phyloP scores from a whole-genome alignment of 2,888 invertebrate genomes.

The Tenthredo distinguenda region DNA sequence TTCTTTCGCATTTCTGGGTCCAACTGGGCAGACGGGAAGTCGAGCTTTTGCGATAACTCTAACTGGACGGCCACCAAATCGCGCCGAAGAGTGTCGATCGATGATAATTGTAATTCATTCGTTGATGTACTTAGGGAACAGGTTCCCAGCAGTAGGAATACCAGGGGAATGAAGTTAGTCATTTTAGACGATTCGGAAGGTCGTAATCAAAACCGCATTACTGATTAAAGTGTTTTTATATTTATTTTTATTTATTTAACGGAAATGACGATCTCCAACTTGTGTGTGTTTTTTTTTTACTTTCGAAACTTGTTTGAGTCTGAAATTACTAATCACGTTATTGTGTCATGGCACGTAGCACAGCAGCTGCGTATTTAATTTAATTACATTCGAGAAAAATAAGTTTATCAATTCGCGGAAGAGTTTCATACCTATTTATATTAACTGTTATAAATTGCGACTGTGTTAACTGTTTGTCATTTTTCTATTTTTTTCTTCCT shows the following conservation, averaged over 20 bases:
- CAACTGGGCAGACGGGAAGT: constrained; percentile 74
- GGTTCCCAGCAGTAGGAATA: not conserved
- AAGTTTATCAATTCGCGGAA: not conserved
- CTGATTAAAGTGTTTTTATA: not conserved
- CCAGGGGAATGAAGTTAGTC: not conserved
- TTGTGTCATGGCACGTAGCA: not conserved
- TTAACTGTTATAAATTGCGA: not conserved
- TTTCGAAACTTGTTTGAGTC: not conserved
- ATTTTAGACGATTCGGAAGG: not conserved
- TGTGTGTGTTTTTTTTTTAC: not conserved
- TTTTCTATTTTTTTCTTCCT: not conserved
- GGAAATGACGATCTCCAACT: not conserved
- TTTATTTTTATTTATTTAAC: not conserved
- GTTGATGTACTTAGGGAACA: not conserved
- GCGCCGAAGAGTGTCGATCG: constrained; percentile 82
- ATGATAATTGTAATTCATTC: constrained; percentile 61
- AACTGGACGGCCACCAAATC: constrained; percentile 82
- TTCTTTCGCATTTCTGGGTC: constrained; percentile 52
- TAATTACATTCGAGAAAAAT: not conserved
- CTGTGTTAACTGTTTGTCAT: not conserved
- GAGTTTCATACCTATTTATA: not conserved
- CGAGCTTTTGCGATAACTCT: constrained; percentile 79
- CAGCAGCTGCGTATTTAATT: not conserved
- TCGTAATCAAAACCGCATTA: not conserved
- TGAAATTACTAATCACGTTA: not conserved